Conservation (phyloP, 2,113 vertebrate genomes). For the Semicossyphus pulcher region DNA sequence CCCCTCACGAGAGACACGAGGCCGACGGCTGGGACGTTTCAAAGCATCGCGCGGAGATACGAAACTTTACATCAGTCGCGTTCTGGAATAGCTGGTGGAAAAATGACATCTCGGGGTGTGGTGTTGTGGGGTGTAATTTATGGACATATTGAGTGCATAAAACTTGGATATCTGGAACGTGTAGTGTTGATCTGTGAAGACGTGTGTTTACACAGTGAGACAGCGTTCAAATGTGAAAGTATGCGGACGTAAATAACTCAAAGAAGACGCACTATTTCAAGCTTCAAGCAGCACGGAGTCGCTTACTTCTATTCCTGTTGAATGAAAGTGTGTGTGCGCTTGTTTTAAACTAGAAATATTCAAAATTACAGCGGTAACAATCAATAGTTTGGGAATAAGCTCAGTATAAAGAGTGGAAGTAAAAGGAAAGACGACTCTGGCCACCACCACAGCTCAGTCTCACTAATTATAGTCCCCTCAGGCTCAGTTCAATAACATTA, state of each 20-base stretch:
- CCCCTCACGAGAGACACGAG: conserved; percentile 39
- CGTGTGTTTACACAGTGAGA: conserved; percentile 26
- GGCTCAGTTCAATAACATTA: background rate
- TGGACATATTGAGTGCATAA: conserved; percentile 25
- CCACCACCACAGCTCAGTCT: too few relatives aligned
- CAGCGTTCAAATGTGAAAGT: conserved; percentile 9
- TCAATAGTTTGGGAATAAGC: too few relatives aligned
- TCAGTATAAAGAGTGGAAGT: too few relatives aligned
- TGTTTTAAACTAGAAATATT: too few relatives aligned
- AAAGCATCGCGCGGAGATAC: conserved; percentile 56
- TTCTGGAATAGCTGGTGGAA: conserved; percentile 59
- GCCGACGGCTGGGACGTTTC: conserved; percentile 46
- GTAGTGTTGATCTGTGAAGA: conserved; percentile 13
- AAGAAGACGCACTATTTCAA: too few relatives aligned
- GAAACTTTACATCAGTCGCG: conserved; percentile 46
- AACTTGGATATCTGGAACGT: conserved; percentile 36
- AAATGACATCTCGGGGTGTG: conserved; percentile 44
- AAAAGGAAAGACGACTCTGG: too few relatives aligned
- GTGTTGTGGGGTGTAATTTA: conserved; percentile 44
- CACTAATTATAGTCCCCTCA: too few relatives aligned
- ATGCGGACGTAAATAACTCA: conserved; percentile 5
- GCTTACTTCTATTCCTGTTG: background rate
- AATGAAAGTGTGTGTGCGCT: too few relatives aligned
- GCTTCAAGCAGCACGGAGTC: too few relatives aligned
- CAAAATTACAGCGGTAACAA: too few relatives aligned